Conservation (phyloP, 2,113 vertebrate species). For the Acinonyx jubatus region DNA sequence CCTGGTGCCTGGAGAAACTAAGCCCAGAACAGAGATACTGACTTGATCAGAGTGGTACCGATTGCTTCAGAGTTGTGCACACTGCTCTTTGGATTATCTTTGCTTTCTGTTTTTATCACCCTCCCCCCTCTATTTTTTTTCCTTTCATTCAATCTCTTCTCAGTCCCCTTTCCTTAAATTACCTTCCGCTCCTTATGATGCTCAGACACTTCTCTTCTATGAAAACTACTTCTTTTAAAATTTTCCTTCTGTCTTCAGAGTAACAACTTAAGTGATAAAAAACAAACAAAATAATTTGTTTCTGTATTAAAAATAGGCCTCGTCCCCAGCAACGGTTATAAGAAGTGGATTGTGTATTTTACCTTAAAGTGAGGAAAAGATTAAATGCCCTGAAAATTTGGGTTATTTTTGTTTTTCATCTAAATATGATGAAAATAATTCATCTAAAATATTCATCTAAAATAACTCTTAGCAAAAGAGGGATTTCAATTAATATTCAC, state of each 20-base stretch:
- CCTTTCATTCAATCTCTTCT: neutral
- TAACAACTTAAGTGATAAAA: neutral
- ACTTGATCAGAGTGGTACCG: neutral
- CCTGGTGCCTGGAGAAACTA: neutral
- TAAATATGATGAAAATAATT: too few relatives aligned
- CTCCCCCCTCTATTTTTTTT: neutral
- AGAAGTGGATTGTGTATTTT: neutral
- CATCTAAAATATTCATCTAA: neutral
- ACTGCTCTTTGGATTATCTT: neutral
- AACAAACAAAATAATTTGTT: neutral
- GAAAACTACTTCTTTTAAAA: neutral
- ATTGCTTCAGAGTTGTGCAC: neutral
- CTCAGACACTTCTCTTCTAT: neutral
- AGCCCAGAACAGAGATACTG: neutral
- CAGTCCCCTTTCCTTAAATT: neutral
- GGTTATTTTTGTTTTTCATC: neutral
- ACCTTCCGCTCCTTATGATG: neutral
- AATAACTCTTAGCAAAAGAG: constrained; percentile 12
- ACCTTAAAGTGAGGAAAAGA: neutral
- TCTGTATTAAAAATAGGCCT: neutral
- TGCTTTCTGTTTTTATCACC: neutral
- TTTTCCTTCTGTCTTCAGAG: neutral
- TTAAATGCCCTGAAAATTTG: neutral
- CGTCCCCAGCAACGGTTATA: neutral
- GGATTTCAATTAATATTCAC: neutral